These are phyloP conservation scores for Harpegnathos saltator DNA, from an alignment of 1,140 invertebrate species.

Conservation along the genomic window DNA sequence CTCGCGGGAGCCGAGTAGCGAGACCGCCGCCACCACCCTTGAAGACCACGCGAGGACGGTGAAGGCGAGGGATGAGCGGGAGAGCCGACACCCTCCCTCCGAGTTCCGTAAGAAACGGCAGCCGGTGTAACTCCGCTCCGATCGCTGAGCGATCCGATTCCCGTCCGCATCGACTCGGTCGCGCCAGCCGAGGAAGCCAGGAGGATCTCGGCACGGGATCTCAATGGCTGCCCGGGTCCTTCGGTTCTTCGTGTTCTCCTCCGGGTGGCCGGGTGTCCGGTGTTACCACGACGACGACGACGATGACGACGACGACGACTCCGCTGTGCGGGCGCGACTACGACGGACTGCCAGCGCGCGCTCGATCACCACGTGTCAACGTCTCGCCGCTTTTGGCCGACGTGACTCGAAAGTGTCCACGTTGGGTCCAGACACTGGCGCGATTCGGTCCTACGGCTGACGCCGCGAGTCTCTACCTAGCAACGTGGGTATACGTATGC, in stretches of 20 bases:
- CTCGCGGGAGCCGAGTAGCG: neutral
- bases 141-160: no score
- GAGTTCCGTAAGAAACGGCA: no score
- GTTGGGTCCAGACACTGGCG: constrained; percentile 60
- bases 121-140: no score
- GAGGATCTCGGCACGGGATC: no score
- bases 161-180: no score
- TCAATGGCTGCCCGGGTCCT: no score
- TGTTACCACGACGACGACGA: no score
- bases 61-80: neutral
- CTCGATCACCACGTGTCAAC: constrained; percentile 43
- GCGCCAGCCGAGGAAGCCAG: no score
- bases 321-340: no score
- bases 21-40: constrained; percentile 34
- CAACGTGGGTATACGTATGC: constrained; percentile 53
- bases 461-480: constrained; percentile 61
- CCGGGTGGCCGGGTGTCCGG: no score
- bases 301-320: no score
- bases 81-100: neutral
- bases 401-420: constrained; percentile 59
- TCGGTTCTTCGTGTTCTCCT: no score
- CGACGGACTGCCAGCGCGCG: constrained; percentile 1
- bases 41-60: neutral
- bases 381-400: constrained; percentile 47
- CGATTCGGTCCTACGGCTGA: constrained; percentile 65